Evolutionary conservation across 2,888 invertebrate species (phyloP), one percentile per base, ranked within the genome.

Genomic region (Epirrhoe alternata): DNA sequence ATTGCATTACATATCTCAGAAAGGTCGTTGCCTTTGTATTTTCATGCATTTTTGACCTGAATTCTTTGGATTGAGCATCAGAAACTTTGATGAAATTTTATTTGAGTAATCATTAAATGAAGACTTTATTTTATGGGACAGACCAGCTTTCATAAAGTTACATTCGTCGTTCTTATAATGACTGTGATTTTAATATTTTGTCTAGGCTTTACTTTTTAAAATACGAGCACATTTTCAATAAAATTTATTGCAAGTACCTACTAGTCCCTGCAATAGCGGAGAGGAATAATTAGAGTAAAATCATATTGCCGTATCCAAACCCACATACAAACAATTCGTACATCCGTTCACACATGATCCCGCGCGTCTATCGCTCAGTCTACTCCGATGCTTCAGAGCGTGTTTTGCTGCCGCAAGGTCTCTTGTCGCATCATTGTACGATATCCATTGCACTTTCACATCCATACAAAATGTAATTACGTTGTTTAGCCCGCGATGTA

Each of bases 381-480:
- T 77, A 77, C 76, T 79, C 82, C 87, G 85, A 93, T 93, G 92
- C 85, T 93, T 80, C 89, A 85, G 74, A 86, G 86, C 82, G 92
- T 93, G 84, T 86, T 93, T 81, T 93, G 92, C 87, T 93, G 92
- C 77, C 89, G 87, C 79, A 90, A 92, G 92, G 92, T 92, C 84
- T 79, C 38, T 49, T 4, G 16, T 68, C 50, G 61, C 31, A 14
- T 58, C 60, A 62, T 66, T 65, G 69, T 64, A 66, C 61, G 63
- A 56, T 67, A 61, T 24, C 60, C 65, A 60, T 65, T 64, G 57
- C 54, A 61, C 50, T 62, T 53, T 56, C 60, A 59, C 63, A 62
- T 64, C 60, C 66, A 53, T 61, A 52, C 50, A 60, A 51, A 64
- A 74, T 75, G 78, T 77, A 72, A 75, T 73, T 66, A 70, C 52